Conservation (phyloP, 2,113 vertebrate genomes). For the Dissostichus mawsoni region DNA sequence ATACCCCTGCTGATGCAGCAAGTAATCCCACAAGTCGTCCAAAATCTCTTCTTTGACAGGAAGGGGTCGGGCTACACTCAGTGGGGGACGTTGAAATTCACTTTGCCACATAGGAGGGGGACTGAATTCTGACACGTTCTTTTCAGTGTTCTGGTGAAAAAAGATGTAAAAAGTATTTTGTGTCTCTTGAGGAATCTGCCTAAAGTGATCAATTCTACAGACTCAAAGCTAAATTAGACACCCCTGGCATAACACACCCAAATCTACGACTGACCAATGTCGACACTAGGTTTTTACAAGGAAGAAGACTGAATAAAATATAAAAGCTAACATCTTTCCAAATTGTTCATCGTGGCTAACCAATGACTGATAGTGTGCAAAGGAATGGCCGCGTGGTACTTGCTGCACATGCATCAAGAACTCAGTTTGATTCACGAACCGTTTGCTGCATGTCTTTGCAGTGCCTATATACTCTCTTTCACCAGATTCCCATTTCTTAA, state of each 20-base stretch:
- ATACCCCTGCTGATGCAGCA: conserved; percentile 64
- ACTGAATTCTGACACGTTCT: conserved; percentile 26
- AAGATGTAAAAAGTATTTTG: too few relatives aligned
- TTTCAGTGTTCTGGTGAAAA: conserved; percentile 5
- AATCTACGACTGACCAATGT: not conserved
- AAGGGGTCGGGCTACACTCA: conserved; percentile 50
- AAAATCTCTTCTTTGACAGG: conserved; percentile 63
- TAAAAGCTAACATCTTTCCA: not conserved
- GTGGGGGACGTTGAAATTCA: conserved; percentile 14
- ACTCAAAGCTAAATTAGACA: not conserved
- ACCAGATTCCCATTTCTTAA: too few relatives aligned
- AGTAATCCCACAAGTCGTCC: conserved; percentile 37
- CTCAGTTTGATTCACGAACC: too few relatives aligned
- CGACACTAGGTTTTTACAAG: not conserved
- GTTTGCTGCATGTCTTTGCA: too few relatives aligned
- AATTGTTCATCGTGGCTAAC: not conserved
- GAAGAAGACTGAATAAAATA: not conserved
- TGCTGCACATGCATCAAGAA: too few relatives aligned
- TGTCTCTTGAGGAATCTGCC: not conserved
- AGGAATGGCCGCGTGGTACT: too few relatives aligned
- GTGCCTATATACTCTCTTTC: too few relatives aligned
- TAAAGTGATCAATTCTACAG: not conserved
- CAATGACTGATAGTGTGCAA: too few relatives aligned
- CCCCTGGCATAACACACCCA: not conserved
- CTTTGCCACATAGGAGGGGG: conserved; percentile 21